Evolutionary conservation across 1,140 invertebrate species (phyloP).

Genomic region (Eufriesea mexicana): DNA sequence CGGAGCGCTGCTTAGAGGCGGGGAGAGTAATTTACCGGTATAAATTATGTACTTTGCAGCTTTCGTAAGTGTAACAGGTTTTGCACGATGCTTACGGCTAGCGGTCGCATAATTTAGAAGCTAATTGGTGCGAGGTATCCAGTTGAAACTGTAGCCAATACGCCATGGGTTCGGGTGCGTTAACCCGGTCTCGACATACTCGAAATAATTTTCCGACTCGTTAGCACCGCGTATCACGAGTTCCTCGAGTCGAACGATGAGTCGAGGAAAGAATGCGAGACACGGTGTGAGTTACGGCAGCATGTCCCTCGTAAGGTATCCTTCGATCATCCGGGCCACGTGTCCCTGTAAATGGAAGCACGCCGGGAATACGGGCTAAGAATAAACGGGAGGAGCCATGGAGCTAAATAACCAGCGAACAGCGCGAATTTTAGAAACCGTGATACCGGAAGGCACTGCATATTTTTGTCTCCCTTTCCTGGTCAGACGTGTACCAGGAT

Average conservation of each 20-base stretch:
- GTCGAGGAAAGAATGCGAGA: conserved; percentile 8
- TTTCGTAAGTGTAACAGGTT: conserved; percentile 7
- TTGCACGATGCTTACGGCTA: background rate
- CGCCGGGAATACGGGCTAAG: background rate
- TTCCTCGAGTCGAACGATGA: background rate
- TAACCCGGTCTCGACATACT: too few species aligned
- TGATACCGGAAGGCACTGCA: too few species aligned
- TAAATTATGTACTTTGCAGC: conserved; percentile 5
- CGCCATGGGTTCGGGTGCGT: background rate
- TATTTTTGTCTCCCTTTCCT: too few species aligned
- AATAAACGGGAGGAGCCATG: background rate
- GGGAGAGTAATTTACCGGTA: background rate
- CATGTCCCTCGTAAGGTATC: conserved; percentile 21
- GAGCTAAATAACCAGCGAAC: background rate
- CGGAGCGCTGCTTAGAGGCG: background rate
- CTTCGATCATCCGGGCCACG: conserved; percentile 45
- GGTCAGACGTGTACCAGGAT: too few species aligned
- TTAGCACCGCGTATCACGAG: background rate
- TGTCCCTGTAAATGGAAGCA: conserved; percentile 27
- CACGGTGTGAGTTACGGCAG: background rate
- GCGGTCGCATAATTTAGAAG: background rate
- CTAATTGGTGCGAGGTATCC: background rate
- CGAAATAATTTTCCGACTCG: background rate
- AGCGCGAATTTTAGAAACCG: too few species aligned
- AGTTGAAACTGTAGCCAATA: background rate